A percentile compares a stretch with the other conserved stretches of the same genome.
These are phyloP conservation scores for Microcebus lehilahytsara DNA, from an alignment of 2,113 vertebrate species.

Conservation along the genomic window DNA sequence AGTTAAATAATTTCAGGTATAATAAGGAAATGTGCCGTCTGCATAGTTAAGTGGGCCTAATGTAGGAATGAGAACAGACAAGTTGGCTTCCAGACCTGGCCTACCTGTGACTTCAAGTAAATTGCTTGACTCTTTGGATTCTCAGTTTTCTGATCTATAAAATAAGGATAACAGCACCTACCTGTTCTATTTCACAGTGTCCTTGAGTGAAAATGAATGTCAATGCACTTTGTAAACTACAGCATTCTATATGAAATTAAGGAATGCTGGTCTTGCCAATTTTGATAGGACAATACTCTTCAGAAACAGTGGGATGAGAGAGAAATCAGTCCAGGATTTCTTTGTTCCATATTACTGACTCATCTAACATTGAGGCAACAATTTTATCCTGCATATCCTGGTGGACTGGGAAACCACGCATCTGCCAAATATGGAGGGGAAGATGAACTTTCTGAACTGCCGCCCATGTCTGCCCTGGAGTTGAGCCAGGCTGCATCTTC, in stretches of 20 bases:
- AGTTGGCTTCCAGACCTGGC: neutral
- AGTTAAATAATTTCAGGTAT: neutral
- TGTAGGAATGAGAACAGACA: neutral
- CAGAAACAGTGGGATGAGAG: neutral
- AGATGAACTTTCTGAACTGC: neutral
- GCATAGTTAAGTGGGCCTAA: neutral
- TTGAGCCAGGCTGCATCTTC: neutral
- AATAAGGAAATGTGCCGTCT: neutral
- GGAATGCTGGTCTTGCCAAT: neutral
- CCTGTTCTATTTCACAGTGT: neutral
- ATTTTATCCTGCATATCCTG: neutral
- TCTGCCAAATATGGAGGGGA: neutral
- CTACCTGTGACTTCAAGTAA: neutral
- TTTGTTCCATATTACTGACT: conserved; percentile 21
- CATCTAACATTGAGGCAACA: neutral
- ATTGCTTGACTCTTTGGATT: neutral
- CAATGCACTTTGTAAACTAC: neutral
- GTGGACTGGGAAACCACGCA: neutral
- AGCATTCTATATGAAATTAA: neutral
- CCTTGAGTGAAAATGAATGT: neutral
- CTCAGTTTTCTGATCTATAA: neutral
- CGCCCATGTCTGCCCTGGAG: neutral
- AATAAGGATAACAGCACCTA: neutral
- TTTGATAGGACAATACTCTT: conserved; percentile 13
- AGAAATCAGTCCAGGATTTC: neutral